Base-by-base conservation (phyloP, 2,113 vertebrate species). In the Datnioides undecimradiatus region DNA sequence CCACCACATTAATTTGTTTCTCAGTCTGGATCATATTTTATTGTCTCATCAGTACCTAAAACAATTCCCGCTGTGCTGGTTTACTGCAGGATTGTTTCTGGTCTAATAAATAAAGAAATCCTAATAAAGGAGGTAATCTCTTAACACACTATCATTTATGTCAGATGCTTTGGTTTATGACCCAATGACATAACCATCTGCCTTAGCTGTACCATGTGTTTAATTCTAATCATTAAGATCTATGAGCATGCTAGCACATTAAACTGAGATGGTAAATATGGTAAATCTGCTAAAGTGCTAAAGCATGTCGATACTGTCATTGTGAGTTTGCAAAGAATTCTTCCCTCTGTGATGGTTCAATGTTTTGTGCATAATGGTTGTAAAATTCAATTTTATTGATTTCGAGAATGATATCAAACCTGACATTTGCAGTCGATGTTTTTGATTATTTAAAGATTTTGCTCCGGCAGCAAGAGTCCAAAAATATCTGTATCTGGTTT, bases 401-500 rank as follows among this genome's bases (percentile, higher is more conserved):
- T 45, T 6, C 41, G 21, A 57, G 21, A 67, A 66, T 55, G 2
- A 43, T 65, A 17, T 65, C 36, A 52, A 14, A 57, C 46, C 19
- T 51, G 48, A 52, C 59, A 62, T 67, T 54, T 54, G 17, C 23
- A 58, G 7, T 36, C 45, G 16, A 34, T 52, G 59, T 41, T 23
- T 73, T 41, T 73, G 70, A 68, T n/a, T 51, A 19, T 33, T 66
- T 49, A 48, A 74, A 70, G 8, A 29, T 65, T 66, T 46, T 19
- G 27, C 33, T 67, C 27, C n/a, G 23, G 34, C 34, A 66, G 40
- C 36, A 25, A 1, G 0, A 55, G 45, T 72, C 48, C 29, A 55
- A 57, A 76, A 76, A 77, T 73, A 74, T 68, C 12, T 8, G 16
- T 63, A 58, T 71, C 73, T 36, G 21, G 57, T 52, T 57, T 51